Base-by-base conservation (phyloP, 2,113 vertebrate species). In the Caretta caretta region DNA sequence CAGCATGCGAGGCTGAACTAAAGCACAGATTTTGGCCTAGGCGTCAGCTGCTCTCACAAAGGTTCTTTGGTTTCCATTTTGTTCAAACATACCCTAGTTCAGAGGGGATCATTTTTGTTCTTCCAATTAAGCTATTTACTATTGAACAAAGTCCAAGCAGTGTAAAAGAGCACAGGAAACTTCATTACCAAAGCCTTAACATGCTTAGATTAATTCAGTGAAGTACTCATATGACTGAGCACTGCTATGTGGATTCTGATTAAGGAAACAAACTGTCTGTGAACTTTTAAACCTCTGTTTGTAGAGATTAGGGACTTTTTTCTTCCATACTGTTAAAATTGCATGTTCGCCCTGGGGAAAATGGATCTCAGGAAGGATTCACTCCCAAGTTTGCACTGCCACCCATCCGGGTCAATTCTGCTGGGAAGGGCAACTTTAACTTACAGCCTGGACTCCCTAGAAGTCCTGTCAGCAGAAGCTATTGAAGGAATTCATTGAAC, bases 111-210 rank as follows among this genome's bases (percentile, higher is more conserved):
- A 38, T 50, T 94, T 88, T 83, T 91, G 88, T 82, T 94, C 78
- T 88, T 93, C 76, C 82, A 82, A 83, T 87, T 93, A 87, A 96
- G 89, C 79, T 95, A 95, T 97, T 95, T 80, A 93, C 75, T 87
- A 90, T 85, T 97, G 94, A 96, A 93, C 48, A 10, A 89, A 90
- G 65, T 92, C 93, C 95, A 97, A 96, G 88, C n/a, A 83, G 94
- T 8, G 46, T 75, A 94, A 89, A 98, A 96, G 72, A 95, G 78
- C 80, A 84, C 29, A 93, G 50, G 59, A 94, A 86, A 50, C 92
- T 17, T 57, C 90, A 93, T 95, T 97, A 92, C 48, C 46, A 90
- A 97, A 96, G 89, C 49, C 79, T 72, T 94, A 9, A 86, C 85
- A 87, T 59, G 85, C 90, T 96, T 94, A 89, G 75, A 92, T 1